Percentiles rank a stretch among this genome's conserved stretches.
Conservation (phyloP, 30 jellyfish, hydroid and myxozoan species). For the Nemopilema nomurai region DNA sequence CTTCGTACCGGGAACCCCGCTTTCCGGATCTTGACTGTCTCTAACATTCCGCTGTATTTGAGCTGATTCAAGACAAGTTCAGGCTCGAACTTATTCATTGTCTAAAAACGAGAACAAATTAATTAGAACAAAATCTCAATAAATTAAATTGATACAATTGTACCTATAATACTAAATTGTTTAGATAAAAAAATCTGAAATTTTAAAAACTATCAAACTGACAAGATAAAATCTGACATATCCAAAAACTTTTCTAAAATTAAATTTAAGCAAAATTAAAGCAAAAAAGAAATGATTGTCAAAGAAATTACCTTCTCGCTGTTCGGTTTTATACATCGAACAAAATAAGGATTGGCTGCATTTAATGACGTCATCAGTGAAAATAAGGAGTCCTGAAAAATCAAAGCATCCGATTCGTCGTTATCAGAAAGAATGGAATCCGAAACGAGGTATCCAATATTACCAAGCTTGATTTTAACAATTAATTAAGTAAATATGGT, state of each 20-base stretch:
- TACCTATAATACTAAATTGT: not conserved
- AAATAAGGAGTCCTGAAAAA: slow-evolving; percentile 83
- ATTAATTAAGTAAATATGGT: too few relatives aligned
- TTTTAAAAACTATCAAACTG: not conserved
- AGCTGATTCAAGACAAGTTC: slow-evolving; percentile 90
- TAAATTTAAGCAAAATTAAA: too few relatives aligned
- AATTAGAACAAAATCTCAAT: not conserved
- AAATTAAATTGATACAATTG: too few relatives aligned
- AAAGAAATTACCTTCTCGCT: slow-evolving; percentile 61
- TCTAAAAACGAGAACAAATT: slow-evolving; percentile 1
- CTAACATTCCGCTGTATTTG: slow-evolving; percentile 97
- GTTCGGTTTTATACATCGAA: slow-evolving; percentile 96
- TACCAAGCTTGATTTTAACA: too few relatives aligned
- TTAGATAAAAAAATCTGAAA: not conserved
- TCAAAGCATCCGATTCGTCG: too few relatives aligned
- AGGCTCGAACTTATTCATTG: slow-evolving; percentile 65
- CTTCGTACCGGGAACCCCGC: slow-evolving; percentile 99
- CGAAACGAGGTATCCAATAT: too few relatives aligned
- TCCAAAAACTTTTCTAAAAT: too few relatives aligned
- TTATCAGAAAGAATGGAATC: too few relatives aligned
- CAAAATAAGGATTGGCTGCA: slow-evolving; percentile 97
- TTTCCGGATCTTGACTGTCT: slow-evolving; percentile 94
- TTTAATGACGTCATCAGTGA: slow-evolving; percentile 90
- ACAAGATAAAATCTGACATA: too few relatives aligned
- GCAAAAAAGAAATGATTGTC: not conserved